A percentile compares a stretch with the other conserved stretches of the same genome.
These are phyloP conservation scores for Microctonus hyperodae DNA, from an alignment of 2,888 invertebrate species.

Conservation along the genomic window DNA sequence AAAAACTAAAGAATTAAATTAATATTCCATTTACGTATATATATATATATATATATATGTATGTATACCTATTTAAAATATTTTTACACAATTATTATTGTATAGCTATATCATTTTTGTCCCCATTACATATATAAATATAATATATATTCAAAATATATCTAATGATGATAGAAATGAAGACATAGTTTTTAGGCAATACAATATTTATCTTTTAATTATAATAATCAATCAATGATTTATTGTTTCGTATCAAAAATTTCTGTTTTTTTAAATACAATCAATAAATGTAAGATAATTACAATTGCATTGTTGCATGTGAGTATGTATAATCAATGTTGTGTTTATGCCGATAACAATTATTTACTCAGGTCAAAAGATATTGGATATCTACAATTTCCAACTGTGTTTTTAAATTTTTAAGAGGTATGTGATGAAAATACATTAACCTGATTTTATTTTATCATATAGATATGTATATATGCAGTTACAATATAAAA, in stretches of 20 bases:
- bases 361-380: background rate
- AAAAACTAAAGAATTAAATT: background rate
- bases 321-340: background rate
- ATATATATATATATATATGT: background rate
- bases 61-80: background rate
- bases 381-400: conserved; percentile 6
- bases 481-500: too few relatives aligned
- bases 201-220: background rate
- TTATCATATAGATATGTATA: background rate
- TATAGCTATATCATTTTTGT: conserved; percentile 23
- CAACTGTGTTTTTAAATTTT: conserved; percentile 2
- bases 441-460: conserved; percentile 1
- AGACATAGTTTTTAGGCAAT: background rate
- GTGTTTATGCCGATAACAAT: background rate
- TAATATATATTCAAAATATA: conserved; percentile 18
- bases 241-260: too few relatives aligned
- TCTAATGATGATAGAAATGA: conserved; percentile 1
- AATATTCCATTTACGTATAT: background rate
- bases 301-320: background rate
- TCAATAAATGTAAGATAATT: too few relatives aligned
- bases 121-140: conserved; percentile 23
- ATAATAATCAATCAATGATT: background rate
- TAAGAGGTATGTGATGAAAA: background rate
- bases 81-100: conserved; percentile 18
- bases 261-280: too few relatives aligned